Conservation (phyloP, 2,888 invertebrate species). For the Furcula furcula region DNA sequence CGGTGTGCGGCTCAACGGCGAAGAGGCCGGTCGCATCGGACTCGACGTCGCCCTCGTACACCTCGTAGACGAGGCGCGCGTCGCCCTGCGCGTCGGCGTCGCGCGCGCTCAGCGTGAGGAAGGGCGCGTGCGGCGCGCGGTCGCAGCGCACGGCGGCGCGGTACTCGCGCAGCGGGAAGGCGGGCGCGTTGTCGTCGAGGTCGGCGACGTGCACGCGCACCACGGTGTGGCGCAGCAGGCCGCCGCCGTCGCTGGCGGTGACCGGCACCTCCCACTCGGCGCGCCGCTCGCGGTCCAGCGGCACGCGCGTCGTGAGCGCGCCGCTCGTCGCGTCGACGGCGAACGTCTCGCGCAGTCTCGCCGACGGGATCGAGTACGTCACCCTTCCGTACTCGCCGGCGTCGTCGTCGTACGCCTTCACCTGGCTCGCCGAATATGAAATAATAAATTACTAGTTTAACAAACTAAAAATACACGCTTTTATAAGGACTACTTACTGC, state of each 20-base stretch:
- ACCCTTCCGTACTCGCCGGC: constrained; percentile 88
- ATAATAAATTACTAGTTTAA: too few species aligned
- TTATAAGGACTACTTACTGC: too few species aligned
- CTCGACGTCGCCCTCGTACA: constrained; percentile 83
- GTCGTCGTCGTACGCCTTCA: constrained; percentile 92
- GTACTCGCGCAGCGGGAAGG: constrained; percentile 89
- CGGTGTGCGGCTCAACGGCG: constrained; percentile 87
- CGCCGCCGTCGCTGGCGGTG: constrained; percentile 91
- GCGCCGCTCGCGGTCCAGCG: constrained; percentile 88
- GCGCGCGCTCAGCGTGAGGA: constrained; percentile 78
- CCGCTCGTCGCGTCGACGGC: constrained; percentile 87
- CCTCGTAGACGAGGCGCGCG: constrained; percentile 87
- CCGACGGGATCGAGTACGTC: constrained; percentile 90
- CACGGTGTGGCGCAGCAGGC: constrained; percentile 87
- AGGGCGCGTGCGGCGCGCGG: constrained; percentile 52
- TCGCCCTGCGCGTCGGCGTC: constrained; percentile 90
- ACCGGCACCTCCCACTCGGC: constrained; percentile 84
- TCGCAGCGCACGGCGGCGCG: constrained; percentile 85
- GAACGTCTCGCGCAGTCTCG: constrained; percentile 86
- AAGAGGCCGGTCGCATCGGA: constrained; percentile 85
- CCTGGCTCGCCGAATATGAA: constrained; percentile 53
- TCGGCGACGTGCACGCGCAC: constrained; percentile 91
- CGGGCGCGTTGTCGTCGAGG: constrained; percentile 91
- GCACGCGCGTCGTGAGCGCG: constrained; percentile 85
- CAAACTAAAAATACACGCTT: too few species aligned